phyloP scores from a whole-genome alignment of 1,140 invertebrate species.

The Arion vulgaris region DNA sequence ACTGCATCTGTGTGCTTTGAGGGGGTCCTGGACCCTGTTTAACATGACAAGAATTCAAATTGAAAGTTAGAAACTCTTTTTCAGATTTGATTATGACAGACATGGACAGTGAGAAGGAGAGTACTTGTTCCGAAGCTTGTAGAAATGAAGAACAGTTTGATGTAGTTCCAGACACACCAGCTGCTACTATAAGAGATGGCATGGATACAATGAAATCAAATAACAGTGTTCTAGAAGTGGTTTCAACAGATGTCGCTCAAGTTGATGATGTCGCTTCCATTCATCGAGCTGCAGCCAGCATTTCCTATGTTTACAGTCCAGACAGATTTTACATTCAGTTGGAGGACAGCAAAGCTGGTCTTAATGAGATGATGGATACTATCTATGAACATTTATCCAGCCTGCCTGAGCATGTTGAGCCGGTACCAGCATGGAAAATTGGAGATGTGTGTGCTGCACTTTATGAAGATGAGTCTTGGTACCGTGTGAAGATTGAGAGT shows the following conservation, averaged over 20 bases:
- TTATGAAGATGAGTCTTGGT: conserved; percentile 52
- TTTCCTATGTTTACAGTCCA: conserved; percentile 55
- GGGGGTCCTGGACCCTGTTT: too few species aligned
- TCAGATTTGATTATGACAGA: too few species aligned
- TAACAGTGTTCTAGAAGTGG: neutral
- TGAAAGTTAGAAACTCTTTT: too few species aligned
- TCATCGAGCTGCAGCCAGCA: conserved; percentile 40
- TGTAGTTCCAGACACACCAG: too few species aligned
- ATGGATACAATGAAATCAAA: neutral
- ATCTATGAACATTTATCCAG: conserved; percentile 57
- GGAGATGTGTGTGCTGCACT: conserved; percentile 68
- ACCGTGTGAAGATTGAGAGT: conserved; percentile 43
- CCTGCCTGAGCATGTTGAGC: conserved; percentile 73
- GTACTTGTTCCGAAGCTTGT: too few species aligned
- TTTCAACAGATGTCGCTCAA: too few species aligned
- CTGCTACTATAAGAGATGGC: too few species aligned
- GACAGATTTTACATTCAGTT: conserved; percentile 60
- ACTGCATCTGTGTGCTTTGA: too few species aligned
- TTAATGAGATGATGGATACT: conserved; percentile 49
- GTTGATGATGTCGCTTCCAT: too few species aligned
- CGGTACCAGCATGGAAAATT: conserved; percentile 77
- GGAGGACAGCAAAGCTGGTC: conserved; percentile 33
- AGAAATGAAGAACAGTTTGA: too few species aligned
- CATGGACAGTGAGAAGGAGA: too few species aligned
- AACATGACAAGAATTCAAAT: too few species aligned